Evolutionary conservation across 2,113 vertebrate species (phyloP).

Genomic region (Rhadina sibilatrix): DNA sequence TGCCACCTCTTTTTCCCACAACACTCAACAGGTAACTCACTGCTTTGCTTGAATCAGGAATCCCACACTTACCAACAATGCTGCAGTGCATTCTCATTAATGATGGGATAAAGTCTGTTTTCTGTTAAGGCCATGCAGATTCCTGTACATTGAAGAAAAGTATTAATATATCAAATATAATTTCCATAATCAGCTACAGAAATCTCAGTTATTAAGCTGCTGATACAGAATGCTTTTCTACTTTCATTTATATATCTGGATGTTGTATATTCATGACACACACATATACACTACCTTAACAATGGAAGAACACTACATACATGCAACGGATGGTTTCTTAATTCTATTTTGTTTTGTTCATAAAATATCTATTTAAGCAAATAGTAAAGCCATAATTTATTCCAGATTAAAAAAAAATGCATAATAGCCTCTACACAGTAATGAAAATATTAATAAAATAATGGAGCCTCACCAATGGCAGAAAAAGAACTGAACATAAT

Average conservation of each 20-base stretch:
- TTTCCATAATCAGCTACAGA: background rate
- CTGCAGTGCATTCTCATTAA: background rate
- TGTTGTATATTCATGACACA: background rate
- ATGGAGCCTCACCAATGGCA: background rate
- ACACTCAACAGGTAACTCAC: background rate
- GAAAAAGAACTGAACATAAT: background rate
- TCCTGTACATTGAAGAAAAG: background rate
- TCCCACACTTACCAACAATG: background rate
- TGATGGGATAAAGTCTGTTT: background rate
- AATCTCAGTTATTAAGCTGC: background rate
- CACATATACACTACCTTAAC: background rate
- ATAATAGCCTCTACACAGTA: background rate
- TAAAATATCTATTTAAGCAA: background rate
- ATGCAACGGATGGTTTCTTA: background rate
- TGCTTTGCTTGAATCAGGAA: background rate
- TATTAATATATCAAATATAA: background rate
- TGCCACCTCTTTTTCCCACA: background rate
- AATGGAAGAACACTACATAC: background rate
- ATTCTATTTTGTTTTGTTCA: background rate
- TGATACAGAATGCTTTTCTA: background rate
- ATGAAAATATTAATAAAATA: background rate
- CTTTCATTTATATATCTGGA: background rate
- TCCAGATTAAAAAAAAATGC: background rate
- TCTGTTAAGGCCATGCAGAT: background rate
- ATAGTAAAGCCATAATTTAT: background rate